These are phyloP conservation scores for Brachionus sp. DNA, from an alignment of 1,140 invertebrate species.

Conservation along the genomic window DNA sequence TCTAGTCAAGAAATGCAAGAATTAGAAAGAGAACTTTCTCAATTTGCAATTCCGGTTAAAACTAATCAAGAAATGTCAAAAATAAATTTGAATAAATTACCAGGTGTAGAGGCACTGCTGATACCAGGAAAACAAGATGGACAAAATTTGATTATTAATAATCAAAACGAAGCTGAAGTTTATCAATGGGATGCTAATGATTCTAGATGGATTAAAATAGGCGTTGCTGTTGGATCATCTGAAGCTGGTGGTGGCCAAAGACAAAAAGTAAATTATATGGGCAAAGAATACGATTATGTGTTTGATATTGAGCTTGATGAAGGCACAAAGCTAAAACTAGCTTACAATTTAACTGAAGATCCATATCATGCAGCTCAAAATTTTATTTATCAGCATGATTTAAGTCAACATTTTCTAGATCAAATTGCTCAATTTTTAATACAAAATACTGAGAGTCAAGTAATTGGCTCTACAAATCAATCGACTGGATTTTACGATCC, in stretches of 20 bases:
- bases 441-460: slow-evolving; percentile 67
- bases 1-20: slow-evolving; percentile 63
- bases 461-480: slow-evolving; percentile 49
- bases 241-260: slow-evolving; percentile 64
- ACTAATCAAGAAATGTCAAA: slow-evolving; percentile 70
- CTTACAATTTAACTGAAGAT: slow-evolving; percentile 75
- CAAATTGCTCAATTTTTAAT: slow-evolving; percentile 93
- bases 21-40: slow-evolving; percentile 72
- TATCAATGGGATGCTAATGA: slow-evolving; percentile 70
- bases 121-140: slow-evolving; percentile 76
- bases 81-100: slow-evolving; percentile 77
- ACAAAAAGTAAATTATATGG: slow-evolving; percentile 75
- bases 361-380: slow-evolving; percentile 67
- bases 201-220: slow-evolving; percentile 76
- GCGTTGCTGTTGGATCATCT: slow-evolving; percentile 79
- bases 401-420: slow-evolving; percentile 74
- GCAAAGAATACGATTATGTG: slow-evolving; percentile 88
- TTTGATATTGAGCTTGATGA: slow-evolving; percentile 90
- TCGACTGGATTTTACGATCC: slow-evolving; percentile 55
- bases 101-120: slow-evolving; percentile 71
- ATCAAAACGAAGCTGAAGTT: slow-evolving; percentile 66
- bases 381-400: slow-evolving; percentile 70
- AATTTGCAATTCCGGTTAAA: slow-evolving; percentile 63
- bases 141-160: slow-evolving; percentile 77
- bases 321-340: slow-evolving; percentile 78